Evolutionary conservation across 1,140 invertebrate species (phyloP).

Genomic region (Pomacea maculata): DNA sequence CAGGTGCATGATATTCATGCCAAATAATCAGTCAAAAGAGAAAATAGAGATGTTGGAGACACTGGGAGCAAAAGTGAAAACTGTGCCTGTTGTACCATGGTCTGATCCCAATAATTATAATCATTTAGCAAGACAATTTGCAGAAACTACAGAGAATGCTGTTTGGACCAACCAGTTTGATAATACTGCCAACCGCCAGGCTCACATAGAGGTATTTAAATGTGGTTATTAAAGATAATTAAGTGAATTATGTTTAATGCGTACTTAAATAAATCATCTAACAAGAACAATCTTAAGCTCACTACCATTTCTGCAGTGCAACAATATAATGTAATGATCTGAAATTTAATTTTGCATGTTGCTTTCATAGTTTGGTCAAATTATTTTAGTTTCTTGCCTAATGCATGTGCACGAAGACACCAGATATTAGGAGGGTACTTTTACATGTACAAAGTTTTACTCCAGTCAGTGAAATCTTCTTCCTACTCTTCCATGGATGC

Average conservation of each 20-base stretch:
- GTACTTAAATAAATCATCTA: neutral
- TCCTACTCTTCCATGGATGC: no score
- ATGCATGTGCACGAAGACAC: no score
- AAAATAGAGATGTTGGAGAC: constrained; percentile 62
- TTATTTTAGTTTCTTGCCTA: neutral
- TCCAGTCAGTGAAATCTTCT: no score
- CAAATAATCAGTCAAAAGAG: constrained; percentile 65
- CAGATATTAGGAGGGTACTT: no score
- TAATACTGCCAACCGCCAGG: constrained; percentile 64
- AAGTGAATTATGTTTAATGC: neutral
- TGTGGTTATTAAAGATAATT: neutral
- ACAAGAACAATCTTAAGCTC: no score
- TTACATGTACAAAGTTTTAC: no score
- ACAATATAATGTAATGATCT: no score
- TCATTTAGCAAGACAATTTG: constrained; percentile 62
- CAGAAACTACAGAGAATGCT: constrained; percentile 63
- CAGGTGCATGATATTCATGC: constrained; percentile 65
- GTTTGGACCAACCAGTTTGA: constrained; percentile 68
- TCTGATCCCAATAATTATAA: constrained; percentile 64
- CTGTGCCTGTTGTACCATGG: constrained; percentile 61
- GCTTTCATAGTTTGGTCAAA: neutral
- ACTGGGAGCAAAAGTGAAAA: constrained; percentile 60
- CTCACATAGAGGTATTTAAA: constrained; percentile 58
- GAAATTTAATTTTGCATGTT: no score
- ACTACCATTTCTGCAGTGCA: no score